phyloP scores from a whole-genome alignment of 2,888 invertebrate genomes.

The Tricholauxania praeusta region DNA sequence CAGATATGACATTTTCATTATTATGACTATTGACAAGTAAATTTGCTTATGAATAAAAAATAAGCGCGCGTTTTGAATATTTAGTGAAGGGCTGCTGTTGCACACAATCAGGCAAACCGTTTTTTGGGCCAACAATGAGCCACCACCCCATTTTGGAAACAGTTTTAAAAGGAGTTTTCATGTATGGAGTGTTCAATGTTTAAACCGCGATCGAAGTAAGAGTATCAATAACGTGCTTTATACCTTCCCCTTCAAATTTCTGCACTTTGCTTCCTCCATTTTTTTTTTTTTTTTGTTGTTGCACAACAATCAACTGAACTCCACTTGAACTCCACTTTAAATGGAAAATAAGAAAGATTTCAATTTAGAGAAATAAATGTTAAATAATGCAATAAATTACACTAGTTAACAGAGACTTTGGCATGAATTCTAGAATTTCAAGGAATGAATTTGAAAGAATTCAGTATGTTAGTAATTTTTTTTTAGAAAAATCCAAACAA shows the following conservation, averaged over 20 bases:
- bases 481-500: too few relatives aligned
- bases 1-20: slow-evolving; percentile 60
- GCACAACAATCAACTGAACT: not conserved
- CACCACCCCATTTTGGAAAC: not conserved
- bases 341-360: not conserved
- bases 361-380: too few relatives aligned
- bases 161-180: not conserved
- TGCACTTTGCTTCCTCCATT: not conserved
- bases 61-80: slow-evolving; percentile 3
- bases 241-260: not conserved
- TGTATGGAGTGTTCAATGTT: slow-evolving; percentile 17
- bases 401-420: too few relatives aligned
- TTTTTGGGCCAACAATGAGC: slow-evolving; percentile 6
- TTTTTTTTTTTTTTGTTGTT: not conserved
- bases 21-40: slow-evolving; percentile 39
- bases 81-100: not conserved
- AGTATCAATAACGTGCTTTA: slow-evolving; percentile 33
- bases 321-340: slow-evolving; percentile 13
- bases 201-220: slow-evolving; percentile 33
- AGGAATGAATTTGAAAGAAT: too few relatives aligned
- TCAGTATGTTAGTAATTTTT: too few relatives aligned
- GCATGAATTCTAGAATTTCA: too few relatives aligned
- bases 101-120: not conserved
- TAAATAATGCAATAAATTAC: too few relatives aligned
- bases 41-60: slow-evolving; percentile 31